Evolutionary conservation across 2,888 invertebrate species (phyloP).

Genomic region (Zootermopsis nevadensis): DNA sequence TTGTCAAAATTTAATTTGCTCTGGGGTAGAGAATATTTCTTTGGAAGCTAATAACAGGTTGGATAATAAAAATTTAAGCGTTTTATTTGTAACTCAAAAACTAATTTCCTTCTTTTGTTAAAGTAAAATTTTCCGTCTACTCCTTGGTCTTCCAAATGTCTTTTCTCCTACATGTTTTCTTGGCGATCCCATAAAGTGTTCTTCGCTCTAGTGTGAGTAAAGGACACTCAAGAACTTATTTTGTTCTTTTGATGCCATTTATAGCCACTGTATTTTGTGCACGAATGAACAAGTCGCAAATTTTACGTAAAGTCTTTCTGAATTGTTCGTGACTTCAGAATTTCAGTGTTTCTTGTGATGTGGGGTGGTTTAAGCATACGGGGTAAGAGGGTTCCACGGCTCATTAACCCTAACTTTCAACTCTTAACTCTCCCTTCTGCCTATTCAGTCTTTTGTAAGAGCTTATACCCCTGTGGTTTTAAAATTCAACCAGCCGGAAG

Average conservation of each 20-base stretch:
- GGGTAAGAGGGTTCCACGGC: conserved; percentile 7
- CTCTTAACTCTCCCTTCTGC: not conserved
- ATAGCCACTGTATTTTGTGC: not conserved
- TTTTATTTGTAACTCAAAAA: no score
- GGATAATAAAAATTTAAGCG: no score
- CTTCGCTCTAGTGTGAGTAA: no score
- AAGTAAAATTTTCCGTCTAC: no score
- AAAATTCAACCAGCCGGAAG: conserved; percentile 27
- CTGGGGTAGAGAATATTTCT: no score
- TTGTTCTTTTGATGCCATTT: not conserved
- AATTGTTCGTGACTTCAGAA: not conserved
- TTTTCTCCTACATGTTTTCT: no score
- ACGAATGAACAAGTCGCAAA: not conserved
- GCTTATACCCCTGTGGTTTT: conserved; percentile 33
- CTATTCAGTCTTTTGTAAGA: not conserved
- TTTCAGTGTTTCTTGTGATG: not conserved
- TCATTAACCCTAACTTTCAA: conserved; percentile 34
- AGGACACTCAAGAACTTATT: no score
- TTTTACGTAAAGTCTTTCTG: not conserved
- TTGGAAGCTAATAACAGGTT: no score
- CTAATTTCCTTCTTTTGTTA: no score
- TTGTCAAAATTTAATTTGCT: no score
- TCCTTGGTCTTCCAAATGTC: no score
- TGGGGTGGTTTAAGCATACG: not conserved
- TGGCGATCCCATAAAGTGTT: no score